These are phyloP conservation scores for Cremastinae sp. DNA, from an alignment of 2,888 invertebrate genomes.

Conservation along the genomic window DNA sequence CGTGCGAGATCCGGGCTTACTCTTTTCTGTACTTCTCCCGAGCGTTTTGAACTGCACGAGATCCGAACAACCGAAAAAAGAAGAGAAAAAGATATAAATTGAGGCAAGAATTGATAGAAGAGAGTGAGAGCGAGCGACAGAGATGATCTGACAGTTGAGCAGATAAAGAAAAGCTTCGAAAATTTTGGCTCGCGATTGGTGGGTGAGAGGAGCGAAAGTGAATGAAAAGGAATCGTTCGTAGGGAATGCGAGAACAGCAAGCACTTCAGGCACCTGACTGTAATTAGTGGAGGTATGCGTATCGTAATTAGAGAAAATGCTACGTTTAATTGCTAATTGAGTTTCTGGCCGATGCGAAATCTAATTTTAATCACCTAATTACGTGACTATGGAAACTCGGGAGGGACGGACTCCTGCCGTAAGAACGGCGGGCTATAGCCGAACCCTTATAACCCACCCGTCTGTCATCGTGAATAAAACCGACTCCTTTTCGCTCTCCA, in stretches of 20 bases:
- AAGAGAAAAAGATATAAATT: conserved; percentile 35
- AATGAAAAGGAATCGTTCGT: conserved; percentile 38
- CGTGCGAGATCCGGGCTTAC: conserved; percentile 69
- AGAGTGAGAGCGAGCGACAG: conserved; percentile 46
- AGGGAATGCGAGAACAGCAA: conserved; percentile 24
- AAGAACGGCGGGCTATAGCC: conserved; percentile 70
- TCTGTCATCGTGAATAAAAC: conserved; percentile 69
- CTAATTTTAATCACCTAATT: conserved; percentile 84
- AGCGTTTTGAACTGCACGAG: conserved; percentile 66
- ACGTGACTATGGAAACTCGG: conserved; percentile 80
- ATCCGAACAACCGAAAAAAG: conserved; percentile 17
- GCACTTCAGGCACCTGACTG: conserved; percentile 72
- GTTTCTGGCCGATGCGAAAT: conserved; percentile 83
- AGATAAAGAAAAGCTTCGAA: conserved; percentile 51
- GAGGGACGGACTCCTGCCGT: conserved; percentile 50
- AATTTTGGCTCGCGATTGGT: conserved; percentile 48
- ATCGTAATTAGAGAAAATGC: conserved; percentile 84
- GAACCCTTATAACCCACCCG: conserved; percentile 64
- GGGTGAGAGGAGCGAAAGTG: conserved; percentile 20
- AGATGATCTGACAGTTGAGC: background rate
- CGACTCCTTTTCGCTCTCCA: conserved; percentile 13
- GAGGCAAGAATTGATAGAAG: conserved; percentile 1
- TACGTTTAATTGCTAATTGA: conserved; percentile 84
- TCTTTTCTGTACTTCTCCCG: conserved; percentile 69
- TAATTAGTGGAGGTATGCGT: conserved; percentile 82